Conservation (phyloP, 92 coral and sea anemone species). For the Palythoa caribaeorum region DNA sequence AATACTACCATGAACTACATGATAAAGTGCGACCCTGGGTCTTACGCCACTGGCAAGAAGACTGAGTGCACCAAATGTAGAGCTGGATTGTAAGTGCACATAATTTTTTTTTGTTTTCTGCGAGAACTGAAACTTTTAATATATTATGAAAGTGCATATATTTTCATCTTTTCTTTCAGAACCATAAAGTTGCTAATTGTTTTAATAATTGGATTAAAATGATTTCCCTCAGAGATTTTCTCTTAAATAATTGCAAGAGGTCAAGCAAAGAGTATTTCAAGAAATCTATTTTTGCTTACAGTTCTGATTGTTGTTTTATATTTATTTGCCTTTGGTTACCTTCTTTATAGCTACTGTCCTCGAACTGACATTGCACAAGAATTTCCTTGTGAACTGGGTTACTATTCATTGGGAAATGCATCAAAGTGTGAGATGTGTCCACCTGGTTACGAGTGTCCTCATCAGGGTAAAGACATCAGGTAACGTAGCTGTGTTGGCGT, state of each 20-base stretch:
- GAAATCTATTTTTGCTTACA: not conserved
- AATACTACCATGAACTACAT: constrained; percentile 80
- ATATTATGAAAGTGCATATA: too few relatives aligned
- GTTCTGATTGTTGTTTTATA: not conserved
- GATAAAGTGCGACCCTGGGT: constrained; percentile 83
- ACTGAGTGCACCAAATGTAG: constrained; percentile 79
- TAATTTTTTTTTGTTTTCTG: constrained; percentile 11
- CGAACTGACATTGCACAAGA: constrained; percentile 65
- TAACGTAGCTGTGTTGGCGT: not conserved
- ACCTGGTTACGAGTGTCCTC: constrained; percentile 91
- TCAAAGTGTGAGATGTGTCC: constrained; percentile 95
- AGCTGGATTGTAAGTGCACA: constrained; percentile 90
- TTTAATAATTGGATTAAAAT: too few relatives aligned
- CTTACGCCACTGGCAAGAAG: constrained; percentile 74
- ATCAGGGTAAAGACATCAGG: constrained; percentile 87
- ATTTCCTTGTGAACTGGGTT: constrained; percentile 85
- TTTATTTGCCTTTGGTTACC: not conserved
- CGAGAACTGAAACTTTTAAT: too few relatives aligned
- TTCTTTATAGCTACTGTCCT: constrained; percentile 84
- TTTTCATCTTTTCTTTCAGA: too few relatives aligned
- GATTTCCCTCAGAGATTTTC: too few relatives aligned
- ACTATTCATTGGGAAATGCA: constrained; percentile 87
- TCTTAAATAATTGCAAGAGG: too few relatives aligned
- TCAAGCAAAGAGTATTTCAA: too few relatives aligned
- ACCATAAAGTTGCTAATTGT: too few relatives aligned